Conservation (phyloP, 2,888 invertebrate genomes). For the Rambutsinella grinnellia region DNA sequence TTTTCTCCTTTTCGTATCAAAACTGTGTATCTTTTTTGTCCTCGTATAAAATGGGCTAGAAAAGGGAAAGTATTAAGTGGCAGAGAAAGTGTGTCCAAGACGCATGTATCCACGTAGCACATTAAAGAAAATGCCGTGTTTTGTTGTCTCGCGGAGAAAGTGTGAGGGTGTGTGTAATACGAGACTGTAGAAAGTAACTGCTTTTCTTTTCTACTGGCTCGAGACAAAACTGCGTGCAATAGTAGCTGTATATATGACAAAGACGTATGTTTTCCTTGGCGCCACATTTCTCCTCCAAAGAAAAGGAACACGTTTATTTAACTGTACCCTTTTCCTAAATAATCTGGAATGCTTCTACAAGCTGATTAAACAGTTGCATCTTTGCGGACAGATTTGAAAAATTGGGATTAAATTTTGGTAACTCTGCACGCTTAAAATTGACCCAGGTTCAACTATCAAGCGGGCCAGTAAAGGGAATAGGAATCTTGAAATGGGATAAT, state of each 20-base stretch:
- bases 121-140: neutral
- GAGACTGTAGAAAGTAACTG: neutral
- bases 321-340: neutral
- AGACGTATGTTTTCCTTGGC: conserved; percentile 59
- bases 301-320: neutral
- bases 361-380: too few relatives aligned
- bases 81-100: neutral
- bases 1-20: neutral
- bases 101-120: neutral
- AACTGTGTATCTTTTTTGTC: neutral
- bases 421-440: too few relatives aligned
- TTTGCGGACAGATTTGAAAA: too few relatives aligned
- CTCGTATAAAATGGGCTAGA: neutral
- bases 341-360: too few relatives aligned
- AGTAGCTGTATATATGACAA: conserved; percentile 46
- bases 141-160: neutral
- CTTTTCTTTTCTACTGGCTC: too few relatives aligned
- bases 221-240: neutral
- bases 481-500: too few relatives aligned
- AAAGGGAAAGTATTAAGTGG: neutral
- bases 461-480: too few relatives aligned
- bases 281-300: conserved; percentile 51
- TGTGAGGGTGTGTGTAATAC: neutral
- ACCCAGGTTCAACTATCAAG: too few relatives aligned
- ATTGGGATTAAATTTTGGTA: too few relatives aligned